These are phyloP conservation scores for Saxidomus purpurata DNA, from an alignment of 1,140 invertebrate genomes.

Conservation along the genomic window DNA sequence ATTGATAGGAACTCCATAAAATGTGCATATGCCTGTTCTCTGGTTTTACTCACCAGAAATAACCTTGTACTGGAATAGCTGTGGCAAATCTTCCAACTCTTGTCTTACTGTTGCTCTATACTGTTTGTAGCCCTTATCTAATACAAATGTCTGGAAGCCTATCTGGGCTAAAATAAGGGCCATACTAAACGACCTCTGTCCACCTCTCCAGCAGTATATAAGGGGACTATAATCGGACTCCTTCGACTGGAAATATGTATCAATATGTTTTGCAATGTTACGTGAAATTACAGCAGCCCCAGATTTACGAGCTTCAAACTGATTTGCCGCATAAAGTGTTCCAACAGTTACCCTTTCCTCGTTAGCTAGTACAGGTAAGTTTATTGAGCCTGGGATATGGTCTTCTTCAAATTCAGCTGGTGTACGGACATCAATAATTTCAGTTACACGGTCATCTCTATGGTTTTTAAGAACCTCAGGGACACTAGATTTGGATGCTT, in stretches of 20 bases:
- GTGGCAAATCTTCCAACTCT: constrained; percentile 58
- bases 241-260: constrained; percentile 59
- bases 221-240: constrained; percentile 65
- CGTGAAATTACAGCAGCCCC: constrained; percentile 64
- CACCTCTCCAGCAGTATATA: constrained; percentile 72
- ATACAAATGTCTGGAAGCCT: constrained; percentile 63
- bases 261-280: constrained; percentile 66
- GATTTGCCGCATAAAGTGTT: constrained; percentile 42
- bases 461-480: constrained; percentile 12
- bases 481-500: neutral
- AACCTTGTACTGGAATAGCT: constrained; percentile 59
- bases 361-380: constrained; percentile 69
- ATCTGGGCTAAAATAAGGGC: constrained; percentile 69
- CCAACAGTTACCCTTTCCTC: constrained; percentile 66
- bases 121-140: constrained; percentile 68
- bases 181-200: constrained; percentile 71
- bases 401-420: constrained; percentile 68
- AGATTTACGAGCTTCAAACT: constrained; percentile 68
- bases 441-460: constrained; percentile 23
- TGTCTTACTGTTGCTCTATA: constrained; percentile 62
- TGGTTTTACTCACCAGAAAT: constrained; percentile 70
- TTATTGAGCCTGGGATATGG: constrained; percentile 71
- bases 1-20: too few species aligned
- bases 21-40: too few species aligned
- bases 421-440: constrained; percentile 72